These are phyloP conservation scores for Vulpes ferrilata DNA, from an alignment of 2,113 vertebrate species.

Conservation along the genomic window DNA sequence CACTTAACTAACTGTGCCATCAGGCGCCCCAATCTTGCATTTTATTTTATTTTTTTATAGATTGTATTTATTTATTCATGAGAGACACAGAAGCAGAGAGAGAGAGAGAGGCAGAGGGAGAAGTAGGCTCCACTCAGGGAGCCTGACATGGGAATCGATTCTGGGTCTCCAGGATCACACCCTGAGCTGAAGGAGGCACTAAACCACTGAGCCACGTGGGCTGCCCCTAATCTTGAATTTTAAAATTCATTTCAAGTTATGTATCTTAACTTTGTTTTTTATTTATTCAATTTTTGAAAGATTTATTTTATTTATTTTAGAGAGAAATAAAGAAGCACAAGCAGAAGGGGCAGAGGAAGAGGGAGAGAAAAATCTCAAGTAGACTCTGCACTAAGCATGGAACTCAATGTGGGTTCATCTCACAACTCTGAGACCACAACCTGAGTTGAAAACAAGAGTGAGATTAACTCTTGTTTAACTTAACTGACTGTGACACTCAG, in stretches of 20 bases:
- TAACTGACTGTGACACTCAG: neutral
- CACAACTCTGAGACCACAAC: neutral
- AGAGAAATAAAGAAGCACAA: neutral
- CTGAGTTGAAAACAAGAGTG: neutral
- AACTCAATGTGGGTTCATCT: neutral
- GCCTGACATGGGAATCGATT: too few species aligned
- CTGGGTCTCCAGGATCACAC: too few species aligned
- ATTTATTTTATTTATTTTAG: neutral
- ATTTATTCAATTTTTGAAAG: neutral
- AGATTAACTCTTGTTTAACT: neutral
- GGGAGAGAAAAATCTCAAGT: neutral
- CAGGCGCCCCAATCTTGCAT: neutral
- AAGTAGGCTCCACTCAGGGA: too few species aligned
- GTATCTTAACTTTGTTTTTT: neutral
- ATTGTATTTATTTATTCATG: too few species aligned
- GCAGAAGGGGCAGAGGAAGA: neutral
- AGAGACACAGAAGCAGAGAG: too few species aligned
- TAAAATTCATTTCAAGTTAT: conserved; percentile 39
- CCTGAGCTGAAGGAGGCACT: too few species aligned
- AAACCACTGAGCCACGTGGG: too few species aligned
- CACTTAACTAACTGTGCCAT: neutral
- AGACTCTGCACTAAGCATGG: neutral
- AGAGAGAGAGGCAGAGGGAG: too few species aligned
- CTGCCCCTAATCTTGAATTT: neutral
- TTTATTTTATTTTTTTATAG: neutral